These are phyloP conservation scores for Orgyia antiqua DNA, from an alignment of 2,888 invertebrate species.

Conservation along the genomic window DNA sequence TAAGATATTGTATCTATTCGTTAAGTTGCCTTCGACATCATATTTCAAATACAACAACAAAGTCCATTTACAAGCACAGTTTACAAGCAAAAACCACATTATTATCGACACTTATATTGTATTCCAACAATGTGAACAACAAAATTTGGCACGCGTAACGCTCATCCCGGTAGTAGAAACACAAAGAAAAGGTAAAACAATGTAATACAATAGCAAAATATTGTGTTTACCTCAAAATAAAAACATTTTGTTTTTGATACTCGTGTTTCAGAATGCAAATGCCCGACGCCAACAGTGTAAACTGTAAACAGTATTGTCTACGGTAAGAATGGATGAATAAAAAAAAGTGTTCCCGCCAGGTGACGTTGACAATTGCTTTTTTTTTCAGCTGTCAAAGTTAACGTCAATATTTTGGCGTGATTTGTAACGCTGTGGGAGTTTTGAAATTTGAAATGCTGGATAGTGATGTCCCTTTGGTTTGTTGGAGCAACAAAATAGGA, in stretches of 20 bases:
- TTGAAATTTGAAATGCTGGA: constrained; percentile 14
- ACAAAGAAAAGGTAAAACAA: constrained; percentile 25
- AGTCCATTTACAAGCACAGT: not conserved
- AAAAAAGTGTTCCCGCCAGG: constrained; percentile 32
- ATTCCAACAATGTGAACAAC: constrained; percentile 1
- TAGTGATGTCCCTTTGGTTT: constrained; percentile 9
- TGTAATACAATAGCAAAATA: constrained; percentile 11
- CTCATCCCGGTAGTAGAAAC: constrained; percentile 24
- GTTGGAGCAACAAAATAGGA: constrained; percentile 11
- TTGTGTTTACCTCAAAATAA: constrained; percentile 17
- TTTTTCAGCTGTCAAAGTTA: constrained; percentile 50
- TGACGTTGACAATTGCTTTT: constrained; percentile 43
- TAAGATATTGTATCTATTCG: too few relatives aligned
- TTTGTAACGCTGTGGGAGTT: constrained; percentile 63
- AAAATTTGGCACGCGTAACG: constrained; percentile 33
- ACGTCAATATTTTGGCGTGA: constrained; percentile 70
- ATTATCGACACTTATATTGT: not conserved
- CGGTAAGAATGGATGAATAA: not conserved
- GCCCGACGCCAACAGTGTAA: too few relatives aligned
- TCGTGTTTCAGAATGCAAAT: constrained; percentile 33
- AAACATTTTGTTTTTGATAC: constrained; percentile 1
- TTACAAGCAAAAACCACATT: not conserved
- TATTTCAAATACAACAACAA: too few relatives aligned
- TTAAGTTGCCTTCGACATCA: too few relatives aligned
- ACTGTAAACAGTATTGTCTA: constrained; percentile 33